Base-by-base conservation (phyloP, 2,113 vertebrate species). In the Machaerirhynchus nigripectus region DNA sequence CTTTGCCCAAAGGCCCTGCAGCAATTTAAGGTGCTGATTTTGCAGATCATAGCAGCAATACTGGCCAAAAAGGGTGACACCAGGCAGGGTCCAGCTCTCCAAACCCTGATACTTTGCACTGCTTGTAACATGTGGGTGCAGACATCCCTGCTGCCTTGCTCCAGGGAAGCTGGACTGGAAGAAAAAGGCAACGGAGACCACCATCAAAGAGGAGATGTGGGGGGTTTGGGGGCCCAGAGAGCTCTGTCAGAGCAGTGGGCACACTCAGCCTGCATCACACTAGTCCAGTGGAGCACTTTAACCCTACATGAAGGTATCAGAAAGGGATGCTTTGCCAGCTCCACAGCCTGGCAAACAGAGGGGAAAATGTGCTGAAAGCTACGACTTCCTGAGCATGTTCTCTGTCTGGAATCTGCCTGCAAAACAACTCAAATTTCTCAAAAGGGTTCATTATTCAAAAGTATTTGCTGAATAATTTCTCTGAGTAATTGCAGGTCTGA, bases 401-500 rank as follows among this genome's bases (percentile, higher is more conserved):
- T 55, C 91, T 59, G 89, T 84, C 95, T 96, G 93, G 89, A 95
- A 75, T 78, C 65, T 26, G 73, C 80, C 84, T 90, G 94, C 91
- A 96, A 90, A 97, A 93, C 84, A 94, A 73, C 89, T 82, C 84
- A 10, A 10, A 84, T 94, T 91, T 95, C 94, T 95, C 93, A 96
- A 95, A 97, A 84, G 94, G 69, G 65, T 87, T 91, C 89, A 94
- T 97, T 97, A 95, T 97, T 96, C 57, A 27, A 73, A 95, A 93
- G 53, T 95, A 89, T 95, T 94, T 93, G 95, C 93, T 91, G 89
- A 97, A 95, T 89, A 95, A 95, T 84, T 93, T 89, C 84, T 87
- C 57, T 75, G 73, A 69, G 70, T 87, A 93, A 95, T 82, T 95
- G 81, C 93, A 91, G 74, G 93, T 91, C 95, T 96, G 91, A 89